Evolutionary conservation across 2,113 vertebrate species (phyloP).

Genomic region (Vidua chalybeata): DNA sequence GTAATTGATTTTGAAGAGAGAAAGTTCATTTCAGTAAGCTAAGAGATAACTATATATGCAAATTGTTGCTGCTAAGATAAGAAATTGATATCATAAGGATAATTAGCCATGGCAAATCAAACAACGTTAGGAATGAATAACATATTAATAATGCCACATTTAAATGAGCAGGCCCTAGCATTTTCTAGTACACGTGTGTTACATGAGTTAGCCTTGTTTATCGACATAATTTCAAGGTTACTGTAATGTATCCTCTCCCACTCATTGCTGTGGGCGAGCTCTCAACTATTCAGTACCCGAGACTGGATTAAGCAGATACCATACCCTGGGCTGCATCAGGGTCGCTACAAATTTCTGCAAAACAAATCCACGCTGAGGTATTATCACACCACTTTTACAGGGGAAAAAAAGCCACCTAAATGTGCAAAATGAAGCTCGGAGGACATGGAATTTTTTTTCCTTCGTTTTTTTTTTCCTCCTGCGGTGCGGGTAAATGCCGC

Average conservation of each 20-base stretch:
- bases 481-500: fast-evolving
- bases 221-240: background rate
- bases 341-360: background rate
- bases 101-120: slow-evolving; percentile 23
- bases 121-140: background rate
- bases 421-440: fast-evolving
- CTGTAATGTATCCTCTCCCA: background rate
- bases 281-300: background rate
- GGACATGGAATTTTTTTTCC: background rate
- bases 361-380: background rate
- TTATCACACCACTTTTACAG: background rate
- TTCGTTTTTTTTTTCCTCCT: background rate
- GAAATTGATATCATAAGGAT: slow-evolving; percentile 23
- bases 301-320: background rate
- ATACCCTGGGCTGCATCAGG: background rate
- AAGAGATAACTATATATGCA: background rate
- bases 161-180: background rate
- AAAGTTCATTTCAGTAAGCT: background rate
- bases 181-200: background rate
- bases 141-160: background rate
- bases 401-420: background rate
- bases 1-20: slow-evolving; percentile 36
- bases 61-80: slow-evolving; percentile 24
- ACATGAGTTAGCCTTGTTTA: background rate
- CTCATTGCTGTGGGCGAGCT: background rate